These are phyloP conservation scores for Aspiorhynchus laticeps DNA, from an alignment of 2,113 vertebrate genomes.

Conservation along the genomic window DNA sequence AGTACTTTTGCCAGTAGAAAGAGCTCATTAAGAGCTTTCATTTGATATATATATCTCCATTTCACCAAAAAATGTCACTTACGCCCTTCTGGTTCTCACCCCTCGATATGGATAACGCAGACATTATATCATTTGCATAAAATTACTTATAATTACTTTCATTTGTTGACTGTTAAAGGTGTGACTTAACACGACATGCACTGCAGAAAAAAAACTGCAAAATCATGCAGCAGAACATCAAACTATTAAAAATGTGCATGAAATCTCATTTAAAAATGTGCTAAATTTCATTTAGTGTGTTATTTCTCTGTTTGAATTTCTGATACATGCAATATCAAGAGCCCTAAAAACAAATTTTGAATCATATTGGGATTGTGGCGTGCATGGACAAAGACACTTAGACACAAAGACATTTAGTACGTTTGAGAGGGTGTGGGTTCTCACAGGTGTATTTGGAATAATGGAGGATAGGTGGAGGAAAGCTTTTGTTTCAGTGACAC, in stretches of 20 bases:
- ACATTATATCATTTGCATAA: background rate
- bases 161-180: background rate
- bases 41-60: no score
- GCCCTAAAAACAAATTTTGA: background rate
- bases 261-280: background rate
- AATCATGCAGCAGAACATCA: background rate
- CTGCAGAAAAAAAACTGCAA: background rate
- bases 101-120: background rate
- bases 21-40: no score
- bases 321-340: background rate
- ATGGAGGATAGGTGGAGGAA: background rate
- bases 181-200: background rate
- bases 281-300: background rate
- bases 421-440: constrained; percentile 1
- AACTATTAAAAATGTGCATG: background rate
- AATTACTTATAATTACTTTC: background rate
- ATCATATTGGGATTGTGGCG: no score
- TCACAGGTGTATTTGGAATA: background rate
- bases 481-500: background rate
- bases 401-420: background rate
- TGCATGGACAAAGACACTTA: background rate
- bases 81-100: no score
- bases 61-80: no score
- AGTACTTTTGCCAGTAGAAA: no score
- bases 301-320: background rate